Evolutionary conservation across 2,888 invertebrate genomes (phyloP).

Genomic region (Dryomyza anilis): DNA sequence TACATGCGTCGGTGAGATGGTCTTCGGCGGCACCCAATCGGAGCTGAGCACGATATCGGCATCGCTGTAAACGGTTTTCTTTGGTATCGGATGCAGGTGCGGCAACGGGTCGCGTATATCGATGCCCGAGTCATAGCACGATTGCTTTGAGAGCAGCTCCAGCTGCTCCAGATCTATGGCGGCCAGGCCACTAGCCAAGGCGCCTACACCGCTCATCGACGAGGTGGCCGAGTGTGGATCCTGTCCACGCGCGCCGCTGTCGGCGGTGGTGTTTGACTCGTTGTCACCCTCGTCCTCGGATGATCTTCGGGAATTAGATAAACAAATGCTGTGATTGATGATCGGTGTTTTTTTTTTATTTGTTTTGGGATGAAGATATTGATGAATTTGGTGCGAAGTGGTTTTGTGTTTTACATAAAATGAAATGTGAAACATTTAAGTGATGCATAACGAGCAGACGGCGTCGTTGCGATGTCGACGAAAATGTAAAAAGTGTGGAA

Average conservation of each 20-base stretch:
- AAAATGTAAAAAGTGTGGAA: background rate
- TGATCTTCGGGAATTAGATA: constrained; percentile 61
- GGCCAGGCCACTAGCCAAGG: constrained; percentile 41
- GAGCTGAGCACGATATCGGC: constrained; percentile 86
- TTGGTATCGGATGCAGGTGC: constrained; percentile 68
- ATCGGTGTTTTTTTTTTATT: constrained; percentile 16
- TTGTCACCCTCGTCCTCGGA: constrained; percentile 61
- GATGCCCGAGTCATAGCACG: constrained; percentile 88
- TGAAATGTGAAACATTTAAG: constrained; percentile 34
- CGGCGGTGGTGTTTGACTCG: constrained; percentile 56
- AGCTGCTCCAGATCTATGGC: constrained; percentile 61
- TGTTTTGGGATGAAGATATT: constrained; percentile 23
- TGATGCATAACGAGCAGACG: background rate
- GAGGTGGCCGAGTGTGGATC: constrained; percentile 53
- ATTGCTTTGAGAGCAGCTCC: constrained; percentile 76
- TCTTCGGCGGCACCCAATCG: constrained; percentile 86
- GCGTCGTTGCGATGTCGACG: background rate
- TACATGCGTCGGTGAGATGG: constrained; percentile 74
- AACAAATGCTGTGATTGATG: constrained; percentile 52
- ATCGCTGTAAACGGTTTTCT: constrained; percentile 74
- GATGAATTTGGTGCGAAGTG: constrained; percentile 26
- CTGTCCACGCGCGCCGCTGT: constrained; percentile 55
- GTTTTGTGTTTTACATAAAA: constrained; percentile 22
- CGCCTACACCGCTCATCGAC: constrained; percentile 46
- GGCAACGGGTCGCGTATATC: constrained; percentile 81